These are phyloP conservation scores for Monochamus alternatus DNA, from an alignment of 2,888 invertebrate genomes.

Conservation along the genomic window DNA sequence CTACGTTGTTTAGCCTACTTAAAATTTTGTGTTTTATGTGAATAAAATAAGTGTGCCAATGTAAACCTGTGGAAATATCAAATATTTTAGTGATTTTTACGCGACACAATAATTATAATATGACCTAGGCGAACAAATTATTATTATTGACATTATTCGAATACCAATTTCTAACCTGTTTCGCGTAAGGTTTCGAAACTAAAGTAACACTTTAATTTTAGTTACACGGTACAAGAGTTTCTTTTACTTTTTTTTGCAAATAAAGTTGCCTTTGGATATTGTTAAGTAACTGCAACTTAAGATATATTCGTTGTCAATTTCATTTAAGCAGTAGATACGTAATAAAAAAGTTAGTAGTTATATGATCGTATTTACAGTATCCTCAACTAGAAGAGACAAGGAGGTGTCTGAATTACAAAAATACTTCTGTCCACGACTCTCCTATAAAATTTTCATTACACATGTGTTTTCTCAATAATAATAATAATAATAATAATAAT, in stretches of 20 bases:
- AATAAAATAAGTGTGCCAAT: constrained; percentile 10
- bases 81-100: not conserved
- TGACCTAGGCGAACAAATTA: constrained; percentile 9
- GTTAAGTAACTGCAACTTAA: too few species aligned
- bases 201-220: not conserved
- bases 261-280: too few species aligned
- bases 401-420: too few species aligned
- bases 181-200: constrained; percentile 4
- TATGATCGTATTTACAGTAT: too few species aligned
- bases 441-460: too few species aligned
- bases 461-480: too few species aligned
- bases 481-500: too few species aligned
- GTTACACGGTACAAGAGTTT: not conserved
- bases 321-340: too few species aligned
- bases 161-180: constrained; percentile 5
- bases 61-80: constrained; percentile 10
- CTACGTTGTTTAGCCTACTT: not conserved
- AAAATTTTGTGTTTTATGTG: constrained; percentile 7
- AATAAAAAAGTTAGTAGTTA: too few species aligned
- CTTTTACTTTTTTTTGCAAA: not conserved
- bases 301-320: too few species aligned
- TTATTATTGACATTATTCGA: constrained; percentile 11
- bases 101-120: not conserved
- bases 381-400: too few species aligned
- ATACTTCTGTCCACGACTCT: too few species aligned